A percentile compares a stretch with the other conserved stretches of the same genome.
These are phyloP conservation scores for Samia ricini DNA, from an alignment of 1,140 invertebrate species.

Conservation along the genomic window DNA sequence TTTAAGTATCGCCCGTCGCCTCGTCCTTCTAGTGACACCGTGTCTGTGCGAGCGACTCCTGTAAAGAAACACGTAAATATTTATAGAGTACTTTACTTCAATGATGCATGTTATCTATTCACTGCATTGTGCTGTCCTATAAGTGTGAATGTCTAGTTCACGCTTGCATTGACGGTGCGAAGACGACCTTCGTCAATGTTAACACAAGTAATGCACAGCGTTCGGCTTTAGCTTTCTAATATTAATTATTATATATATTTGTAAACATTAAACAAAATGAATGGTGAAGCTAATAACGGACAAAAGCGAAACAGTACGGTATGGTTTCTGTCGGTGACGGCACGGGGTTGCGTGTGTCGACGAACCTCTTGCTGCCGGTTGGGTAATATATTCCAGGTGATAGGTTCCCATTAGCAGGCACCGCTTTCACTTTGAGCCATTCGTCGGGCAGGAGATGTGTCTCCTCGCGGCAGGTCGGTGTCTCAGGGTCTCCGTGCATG, in stretches of 20 bases:
- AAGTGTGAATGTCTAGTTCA: slow-evolving; percentile 56
- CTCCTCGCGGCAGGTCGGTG: slow-evolving; percentile 68
- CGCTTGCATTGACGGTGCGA: slow-evolving; percentile 43
- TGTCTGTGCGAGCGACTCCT: slow-evolving; percentile 72
- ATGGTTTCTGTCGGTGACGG: slow-evolving; percentile 54
- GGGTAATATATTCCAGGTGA: slow-evolving; percentile 74
- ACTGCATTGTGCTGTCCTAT: slow-evolving; percentile 28
- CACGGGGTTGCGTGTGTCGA: slow-evolving; percentile 50
- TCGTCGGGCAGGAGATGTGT: slow-evolving; percentile 69
- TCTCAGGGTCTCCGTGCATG: slow-evolving; percentile 72
- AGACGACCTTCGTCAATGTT: slow-evolving; percentile 61
- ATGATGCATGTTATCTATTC: slow-evolving; percentile 39
- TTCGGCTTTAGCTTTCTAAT: slow-evolving; percentile 30
- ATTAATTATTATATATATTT: slow-evolving; percentile 24
- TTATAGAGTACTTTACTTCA: slow-evolving; percentile 22
- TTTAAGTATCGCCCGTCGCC: slow-evolving; percentile 93
- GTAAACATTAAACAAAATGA: slow-evolving; percentile 31
- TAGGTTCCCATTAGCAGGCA: slow-evolving; percentile 66
- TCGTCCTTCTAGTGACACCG: slow-evolving; percentile 80
- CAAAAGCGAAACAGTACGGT: slow-evolving; percentile 66
- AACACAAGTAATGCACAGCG: slow-evolving; percentile 51
- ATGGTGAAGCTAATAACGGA: slow-evolving; percentile 33
- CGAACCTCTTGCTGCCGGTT: slow-evolving; percentile 70
- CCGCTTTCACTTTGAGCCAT: slow-evolving; percentile 69
- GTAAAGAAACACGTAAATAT: slow-evolving; percentile 48